Base-by-base conservation (phyloP, 1,140 invertebrate genomes). In the Steinernema feltiae region DNA sequence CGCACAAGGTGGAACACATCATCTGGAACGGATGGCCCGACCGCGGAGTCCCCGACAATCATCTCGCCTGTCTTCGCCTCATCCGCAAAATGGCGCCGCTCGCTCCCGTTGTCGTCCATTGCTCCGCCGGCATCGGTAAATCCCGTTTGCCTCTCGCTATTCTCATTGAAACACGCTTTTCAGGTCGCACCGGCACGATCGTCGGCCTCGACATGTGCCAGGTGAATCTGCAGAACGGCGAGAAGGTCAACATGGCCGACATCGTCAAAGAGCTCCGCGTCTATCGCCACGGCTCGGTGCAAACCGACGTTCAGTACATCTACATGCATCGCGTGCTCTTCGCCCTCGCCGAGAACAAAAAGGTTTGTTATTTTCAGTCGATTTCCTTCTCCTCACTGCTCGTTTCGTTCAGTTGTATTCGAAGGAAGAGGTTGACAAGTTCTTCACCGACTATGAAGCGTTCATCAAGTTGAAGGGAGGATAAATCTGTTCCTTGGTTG, bases 311-410 rank as follows among this genome's bases (percentile, higher is more conserved):
- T 30, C 74, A 76, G 70, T 76, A 71, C 46, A n/a, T 76, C 27
- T 63, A 63, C 53, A 63, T 63, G 53, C 53, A 63, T 21, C 80
- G 80, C 41, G 80, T 81, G n/a, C 29, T 81, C 12, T 69, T 81
- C 32, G 75, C 35, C 2, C 48, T 82, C 48, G 80, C 80, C 24
- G 80, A 78, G 48, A 81, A 82, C 72, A 48, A 29, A 31, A 76
- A 72, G 70, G 74, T 63, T 15, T n/a, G n/a, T n/a, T n/a, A 63
- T 7, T 21, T 63, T 63, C 15, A 63, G 24, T 15, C 15, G 24
- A 21, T 7, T 63, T 63, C 3, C 12, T 12, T 21, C 15, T 63
- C 3, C 12, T 17, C 7, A 27, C 7, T 12, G 24, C 15, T 7
- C 24, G 12, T n/a, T 63, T 27, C 12, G 35, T 41, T 41, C 53